Percentiles rank a stretch among this genome's conserved stretches.
Evolutionary conservation across 2,113 vertebrate species (phyloP).

Genomic region (Nycticebus coucang): DNA sequence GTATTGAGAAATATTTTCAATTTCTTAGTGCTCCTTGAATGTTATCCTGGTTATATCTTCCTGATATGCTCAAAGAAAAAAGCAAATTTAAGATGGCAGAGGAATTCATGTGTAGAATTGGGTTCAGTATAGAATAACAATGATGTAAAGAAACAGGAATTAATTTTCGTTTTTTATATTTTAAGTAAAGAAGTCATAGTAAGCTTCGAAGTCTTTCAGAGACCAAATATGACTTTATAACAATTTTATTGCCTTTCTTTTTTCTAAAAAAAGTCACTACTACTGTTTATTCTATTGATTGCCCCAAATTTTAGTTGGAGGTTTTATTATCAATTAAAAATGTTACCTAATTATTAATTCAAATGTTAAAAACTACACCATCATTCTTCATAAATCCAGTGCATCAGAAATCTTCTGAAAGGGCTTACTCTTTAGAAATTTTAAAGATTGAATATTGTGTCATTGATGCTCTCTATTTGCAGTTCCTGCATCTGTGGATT

Average conservation of each 20-base stretch:
- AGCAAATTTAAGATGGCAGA: not conserved
- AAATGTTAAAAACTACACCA: not conserved
- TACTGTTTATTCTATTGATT: not conserved
- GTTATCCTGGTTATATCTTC: not conserved
- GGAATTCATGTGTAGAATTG: not conserved
- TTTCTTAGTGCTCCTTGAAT: not conserved
- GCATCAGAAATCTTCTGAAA: not conserved
- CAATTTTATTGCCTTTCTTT: not conserved
- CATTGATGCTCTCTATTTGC: not conserved
- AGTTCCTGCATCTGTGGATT: not conserved
- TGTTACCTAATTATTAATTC: not conserved
- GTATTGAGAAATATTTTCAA: not conserved
- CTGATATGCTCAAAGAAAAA: not conserved
- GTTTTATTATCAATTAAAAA: constrained; percentile 17
- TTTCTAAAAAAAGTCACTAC: not conserved
- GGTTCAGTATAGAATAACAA: not conserved
- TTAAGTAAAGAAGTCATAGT: not conserved
- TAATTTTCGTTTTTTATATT: constrained; percentile 16
- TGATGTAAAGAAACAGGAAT: not conserved
- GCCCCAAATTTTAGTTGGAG: not conserved
- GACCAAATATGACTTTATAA: not conserved
- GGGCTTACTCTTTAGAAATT: not conserved
- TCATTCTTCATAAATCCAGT: not conserved
- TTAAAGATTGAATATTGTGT: not conserved
- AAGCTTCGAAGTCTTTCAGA: not conserved